Evolutionary conservation across 2,797 vertebrate species (phyloP).

Genomic region (Nannoperca obscura): DNA sequence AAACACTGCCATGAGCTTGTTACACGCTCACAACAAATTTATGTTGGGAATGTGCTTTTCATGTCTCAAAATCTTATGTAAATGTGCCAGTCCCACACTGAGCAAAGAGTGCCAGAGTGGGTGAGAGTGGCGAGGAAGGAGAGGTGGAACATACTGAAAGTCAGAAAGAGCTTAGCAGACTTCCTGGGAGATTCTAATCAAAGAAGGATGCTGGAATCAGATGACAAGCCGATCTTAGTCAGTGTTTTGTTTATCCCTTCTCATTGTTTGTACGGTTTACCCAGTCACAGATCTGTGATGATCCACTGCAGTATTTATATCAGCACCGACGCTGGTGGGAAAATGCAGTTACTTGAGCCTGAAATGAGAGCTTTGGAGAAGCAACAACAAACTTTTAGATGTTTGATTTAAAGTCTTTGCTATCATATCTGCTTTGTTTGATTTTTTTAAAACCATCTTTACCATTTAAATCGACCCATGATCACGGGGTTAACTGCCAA

Average conservation of each 20-base stretch:
- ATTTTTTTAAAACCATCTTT: not conserved
- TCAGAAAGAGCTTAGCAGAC: constrained; percentile 23
- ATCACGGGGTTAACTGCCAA: not conserved
- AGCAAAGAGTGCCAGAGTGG: constrained; percentile 22
- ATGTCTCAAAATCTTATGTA: constrained; percentile 55
- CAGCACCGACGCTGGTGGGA: constrained; percentile 39
- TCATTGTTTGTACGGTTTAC: constrained; percentile 53
- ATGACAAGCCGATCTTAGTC: constrained; percentile 58
- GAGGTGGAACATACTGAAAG: constrained; percentile 36
- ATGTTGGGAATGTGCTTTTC: constrained; percentile 58
- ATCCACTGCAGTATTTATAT: constrained; percentile 46
- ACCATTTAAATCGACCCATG: not conserved
- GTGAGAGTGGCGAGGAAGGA: not conserved
- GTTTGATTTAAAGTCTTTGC: not conserved
- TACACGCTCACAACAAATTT: constrained; percentile 63
- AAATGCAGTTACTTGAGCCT: constrained; percentile 43
- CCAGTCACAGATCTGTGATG: constrained; percentile 48
- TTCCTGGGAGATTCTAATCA: constrained; percentile 44
- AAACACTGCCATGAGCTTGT: constrained; percentile 59
- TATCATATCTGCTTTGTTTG: not conserved
- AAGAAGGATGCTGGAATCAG: constrained; percentile 13
- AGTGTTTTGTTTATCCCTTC: constrained; percentile 52
- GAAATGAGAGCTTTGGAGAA: constrained; percentile 30
- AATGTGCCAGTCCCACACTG: constrained; percentile 49
- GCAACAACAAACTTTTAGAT: not conserved